Base-by-base conservation (phyloP, 1,140 invertebrate species). In the Saccostrea glomerata region DNA sequence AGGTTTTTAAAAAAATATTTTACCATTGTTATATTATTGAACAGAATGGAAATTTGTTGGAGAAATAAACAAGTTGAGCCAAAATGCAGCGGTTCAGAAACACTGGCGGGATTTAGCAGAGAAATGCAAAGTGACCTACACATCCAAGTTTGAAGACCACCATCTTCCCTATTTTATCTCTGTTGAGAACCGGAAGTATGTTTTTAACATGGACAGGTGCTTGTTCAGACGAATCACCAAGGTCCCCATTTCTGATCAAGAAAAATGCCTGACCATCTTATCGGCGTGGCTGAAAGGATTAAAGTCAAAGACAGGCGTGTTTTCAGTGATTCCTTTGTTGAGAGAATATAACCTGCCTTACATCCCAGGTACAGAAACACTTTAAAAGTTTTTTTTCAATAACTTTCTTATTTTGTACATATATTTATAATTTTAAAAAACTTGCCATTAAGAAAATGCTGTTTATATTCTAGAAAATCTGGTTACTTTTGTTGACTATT, bases 341-440 rank as follows among this genome's bases (percentile, higher is more conserved):
- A 77, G 70, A 77, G 70, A 77, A 77, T 77, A 36, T 17, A 77
- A 77, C 7, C 23, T 77, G 15, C 70, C 70, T 36, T 77, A 77
- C 12, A 4, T 77, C 17, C 70, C 70, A 36, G 70, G 70, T 30
- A 77, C 58, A 63, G 20, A 20, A 1, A 63, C 58, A 20, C n/a
- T 20, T 63, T 6, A 63, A 20, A 6, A 47, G 47, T 47, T 47
- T 47, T 47, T 2, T 47, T 47, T 9, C 1, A 6, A 47, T 47
- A 47, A 47, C 47, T 47, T 47, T 47, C 9, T 47, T 11, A 47
- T 47, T 47, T 47, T 47, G 47, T 11, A 47, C 5, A 47, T 3
- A 47, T 0, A 47, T 47, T 47, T 7, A 47, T 47, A 47, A 47
- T 47, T 3, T 3, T 47, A 47, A 47, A 47, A 47, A 6, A 47